phyloP scores from a whole-genome alignment of 2,113 vertebrate species.

The Anas platyrhynchos region DNA sequence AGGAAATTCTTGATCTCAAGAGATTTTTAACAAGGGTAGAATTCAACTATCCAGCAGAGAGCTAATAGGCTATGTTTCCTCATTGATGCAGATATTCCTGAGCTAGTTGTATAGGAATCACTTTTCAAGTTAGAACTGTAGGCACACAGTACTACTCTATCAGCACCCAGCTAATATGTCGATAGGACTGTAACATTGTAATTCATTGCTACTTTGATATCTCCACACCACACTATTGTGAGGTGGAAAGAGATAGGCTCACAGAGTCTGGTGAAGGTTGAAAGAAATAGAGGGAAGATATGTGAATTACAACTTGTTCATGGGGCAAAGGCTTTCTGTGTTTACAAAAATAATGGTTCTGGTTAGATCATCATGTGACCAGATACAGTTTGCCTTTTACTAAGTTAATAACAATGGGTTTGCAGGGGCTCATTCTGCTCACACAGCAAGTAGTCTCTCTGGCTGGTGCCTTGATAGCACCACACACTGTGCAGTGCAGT shows the following conservation, averaged over 20 bases:
- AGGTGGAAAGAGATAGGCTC: neutral
- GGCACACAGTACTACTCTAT: neutral
- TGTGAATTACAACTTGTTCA: accelerated
- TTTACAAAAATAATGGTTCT: neutral
- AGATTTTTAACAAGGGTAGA: neutral
- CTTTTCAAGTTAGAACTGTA: neutral
- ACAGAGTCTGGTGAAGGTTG: neutral
- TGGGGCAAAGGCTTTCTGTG: neutral
- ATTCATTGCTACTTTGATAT: neutral
- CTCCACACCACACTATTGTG: neutral
- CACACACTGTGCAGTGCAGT: too few relatives aligned
- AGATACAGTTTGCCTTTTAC: neutral
- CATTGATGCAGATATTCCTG: neutral
- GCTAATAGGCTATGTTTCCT: neutral
- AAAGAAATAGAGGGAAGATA: neutral
- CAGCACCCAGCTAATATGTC: neutral
- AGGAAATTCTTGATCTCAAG: neutral
- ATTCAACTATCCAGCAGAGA: neutral
- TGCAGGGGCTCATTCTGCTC: neutral
- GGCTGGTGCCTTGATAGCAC: neutral
- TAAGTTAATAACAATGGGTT: neutral
- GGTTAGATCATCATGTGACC: neutral
- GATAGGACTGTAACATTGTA: neutral
- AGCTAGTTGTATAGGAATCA: neutral
- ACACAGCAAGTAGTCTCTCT: neutral